Base-by-base conservation (phyloP, 2,113 vertebrate species). In the Lepisosteus oculatus region DNA sequence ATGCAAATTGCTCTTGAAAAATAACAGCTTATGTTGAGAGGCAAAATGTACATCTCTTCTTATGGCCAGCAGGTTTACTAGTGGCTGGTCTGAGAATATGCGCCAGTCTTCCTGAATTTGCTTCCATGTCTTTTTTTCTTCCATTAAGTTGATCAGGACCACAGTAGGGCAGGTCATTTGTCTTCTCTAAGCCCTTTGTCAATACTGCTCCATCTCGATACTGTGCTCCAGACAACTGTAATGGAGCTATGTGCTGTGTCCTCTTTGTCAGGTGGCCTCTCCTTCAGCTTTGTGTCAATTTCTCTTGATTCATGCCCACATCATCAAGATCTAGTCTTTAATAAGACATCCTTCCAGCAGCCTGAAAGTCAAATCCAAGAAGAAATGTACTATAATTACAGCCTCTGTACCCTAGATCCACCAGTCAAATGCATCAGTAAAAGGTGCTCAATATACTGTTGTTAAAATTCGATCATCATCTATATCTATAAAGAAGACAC, bases 111-210 rank as follows among this genome's bases (percentile, higher is more conserved):
- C 41, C 13, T 12, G 6, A 67, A 3, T 45, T n/a, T 67, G 15
- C 42, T 51, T 14, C 29, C 29, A 42, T 41, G 17, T 55, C 29
- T 43, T 64, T 43, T 64, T 64, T 64, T 41, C 3, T 64, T 17
- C 17, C 4, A 15, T 43, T 64, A 67, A 29, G 15, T 62, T 74
- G 66, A 51, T 67, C 61, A 44, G 57, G 72, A 73, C 47, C 13
- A 63, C 12, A 8, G 62, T 13, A 62, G 55, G 61, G 11, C 7
- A 63, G 13, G 0, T 68, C 3, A 17, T 70, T 78, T 74, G 3
- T 76, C 79, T 76, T 55, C 71, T 42, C 43, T 68, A 41, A 80
- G 44, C 8, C 44, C 2, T 54, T 70, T 4, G n/a, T 78, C 62
- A 72, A 14, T 78, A 73, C 41, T n/a, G 70, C 66, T 67, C 43